Evolutionary conservation across 2,797 vertebrate genomes (phyloP).

Genomic region (Bryconaethiops microstoma): DNA sequence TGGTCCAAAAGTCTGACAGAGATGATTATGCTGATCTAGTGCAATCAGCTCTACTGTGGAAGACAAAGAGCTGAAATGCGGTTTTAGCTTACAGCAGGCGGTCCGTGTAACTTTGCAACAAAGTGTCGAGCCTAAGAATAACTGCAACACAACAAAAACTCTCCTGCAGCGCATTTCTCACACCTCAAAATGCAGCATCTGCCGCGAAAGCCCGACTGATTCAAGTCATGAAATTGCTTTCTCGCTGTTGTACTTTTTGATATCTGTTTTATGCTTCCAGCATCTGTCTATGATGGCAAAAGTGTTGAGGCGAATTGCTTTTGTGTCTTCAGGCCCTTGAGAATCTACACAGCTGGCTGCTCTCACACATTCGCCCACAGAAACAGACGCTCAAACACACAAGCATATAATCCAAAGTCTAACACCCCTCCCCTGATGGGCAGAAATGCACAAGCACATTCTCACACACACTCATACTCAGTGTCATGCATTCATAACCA

Average conservation of each 20-base stretch:
- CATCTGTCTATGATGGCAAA: slow-evolving; percentile 38
- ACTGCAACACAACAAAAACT: no score
- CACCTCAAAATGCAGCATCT: no score
- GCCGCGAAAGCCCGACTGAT: no score
- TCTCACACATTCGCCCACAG: slow-evolving; percentile 36
- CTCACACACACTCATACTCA: slow-evolving; percentile 20
- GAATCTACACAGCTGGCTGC: slow-evolving; percentile 38
- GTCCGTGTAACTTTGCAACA: no score
- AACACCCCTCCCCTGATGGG: neutral
- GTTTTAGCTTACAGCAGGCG: no score
- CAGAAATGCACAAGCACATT: slow-evolving; percentile 8
- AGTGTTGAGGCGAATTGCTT: slow-evolving; percentile 29
- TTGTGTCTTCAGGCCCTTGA: slow-evolving; percentile 32
- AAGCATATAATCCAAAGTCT: neutral
- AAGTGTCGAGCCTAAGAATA: no score
- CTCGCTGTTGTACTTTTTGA: neutral
- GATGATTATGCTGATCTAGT: no score
- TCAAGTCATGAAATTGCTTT: neutral
- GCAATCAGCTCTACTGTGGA: no score
- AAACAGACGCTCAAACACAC: neutral
- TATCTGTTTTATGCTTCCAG: slow-evolving; percentile 4
- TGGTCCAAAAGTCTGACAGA: no score
- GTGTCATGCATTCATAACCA: slow-evolving; percentile 25
- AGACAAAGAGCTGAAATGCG: no score
- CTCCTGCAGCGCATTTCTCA: no score